Base-by-base conservation (phyloP, 2,888 invertebrate genomes). In the Rhagonycha lutea region DNA sequence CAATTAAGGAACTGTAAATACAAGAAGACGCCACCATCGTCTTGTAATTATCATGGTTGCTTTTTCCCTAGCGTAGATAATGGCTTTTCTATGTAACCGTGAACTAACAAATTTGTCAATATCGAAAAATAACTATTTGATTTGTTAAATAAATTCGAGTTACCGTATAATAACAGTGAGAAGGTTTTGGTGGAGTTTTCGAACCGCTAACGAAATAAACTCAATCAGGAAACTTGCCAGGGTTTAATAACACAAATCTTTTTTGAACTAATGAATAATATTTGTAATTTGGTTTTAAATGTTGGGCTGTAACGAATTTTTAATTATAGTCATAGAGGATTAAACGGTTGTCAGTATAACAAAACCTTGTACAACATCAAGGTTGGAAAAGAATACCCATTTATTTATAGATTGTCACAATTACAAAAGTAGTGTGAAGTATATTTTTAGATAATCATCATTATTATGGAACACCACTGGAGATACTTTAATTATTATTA, bases 1-100 rank as follows among this genome's bases (percentile, higher is more conserved):
- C 69, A 73, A 69, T 61, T 69, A 73, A 60, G 61, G 63, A 73
- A 69, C 69, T 63, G 73, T 69, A 69, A 69, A 73, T 63, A 69
- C 32, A 32, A 8, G n/a, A 47, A 7, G 47, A 47, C 5, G 47
- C n/a, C 47, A n/a, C 47, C 47, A n/a, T 47, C n/a, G 32, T n/a
- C 32, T n/a, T 47, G 2, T n/a, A 47, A 47, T 47, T 47, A n/a
- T n/a, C n/a, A 12, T 47, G n/a, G 47, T 47, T 47, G 47, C n/a
- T 47, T n/a, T 47, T 47, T 47, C 47, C 47, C n/a, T n/a, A 47
- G 47, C n/a, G 47, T 47, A n/a, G 47, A n/a, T 47, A 47, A 47
- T 47, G 47, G 12, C 5, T 47, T 47, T 47, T 47, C n/a, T n/a
- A n/a, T 47, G 47, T 47, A 47, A 47, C n/a, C 47, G 47, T 47